A percentile compares a stretch with the other conserved stretches of the same genome.
phyloP scores from a whole-genome alignment of 2,888 invertebrate species.

The Polydrusus cervinus region DNA sequence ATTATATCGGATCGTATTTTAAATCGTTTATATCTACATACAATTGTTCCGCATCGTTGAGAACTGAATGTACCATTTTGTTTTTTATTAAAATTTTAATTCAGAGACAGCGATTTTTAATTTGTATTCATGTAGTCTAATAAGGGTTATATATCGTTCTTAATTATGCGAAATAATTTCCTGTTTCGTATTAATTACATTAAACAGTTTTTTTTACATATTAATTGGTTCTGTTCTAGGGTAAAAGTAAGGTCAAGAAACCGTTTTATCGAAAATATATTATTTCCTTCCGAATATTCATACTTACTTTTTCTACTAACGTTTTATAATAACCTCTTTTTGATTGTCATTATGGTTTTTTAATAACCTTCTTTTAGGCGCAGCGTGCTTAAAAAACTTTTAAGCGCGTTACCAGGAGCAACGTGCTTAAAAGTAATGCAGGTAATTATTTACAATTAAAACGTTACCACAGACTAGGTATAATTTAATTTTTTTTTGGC shows the following conservation, averaged over 20 bases:
- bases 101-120: neutral
- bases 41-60: neutral
- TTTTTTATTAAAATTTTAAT: conserved; percentile 2
- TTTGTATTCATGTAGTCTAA: neutral
- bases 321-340: no score
- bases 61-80: neutral
- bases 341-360: no score
- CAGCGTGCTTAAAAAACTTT: no score
- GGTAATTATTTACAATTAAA: no score
- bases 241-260: conserved; percentile 20
- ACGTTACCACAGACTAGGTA: no score
- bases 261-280: neutral
- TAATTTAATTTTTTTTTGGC: no score
- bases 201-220: conserved; percentile 5
- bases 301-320: neutral
- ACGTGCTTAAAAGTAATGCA: no score
- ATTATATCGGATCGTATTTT: neutral
- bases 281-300: neutral
- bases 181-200: conserved; percentile 13
- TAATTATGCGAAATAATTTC: conserved; percentile 13
- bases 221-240: neutral
- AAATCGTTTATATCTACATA: neutral
- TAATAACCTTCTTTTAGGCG: no score
- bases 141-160: neutral
- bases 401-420: no score